Conservation (phyloP, 2,797 vertebrate genomes). For the Saguinus oedipus region DNA sequence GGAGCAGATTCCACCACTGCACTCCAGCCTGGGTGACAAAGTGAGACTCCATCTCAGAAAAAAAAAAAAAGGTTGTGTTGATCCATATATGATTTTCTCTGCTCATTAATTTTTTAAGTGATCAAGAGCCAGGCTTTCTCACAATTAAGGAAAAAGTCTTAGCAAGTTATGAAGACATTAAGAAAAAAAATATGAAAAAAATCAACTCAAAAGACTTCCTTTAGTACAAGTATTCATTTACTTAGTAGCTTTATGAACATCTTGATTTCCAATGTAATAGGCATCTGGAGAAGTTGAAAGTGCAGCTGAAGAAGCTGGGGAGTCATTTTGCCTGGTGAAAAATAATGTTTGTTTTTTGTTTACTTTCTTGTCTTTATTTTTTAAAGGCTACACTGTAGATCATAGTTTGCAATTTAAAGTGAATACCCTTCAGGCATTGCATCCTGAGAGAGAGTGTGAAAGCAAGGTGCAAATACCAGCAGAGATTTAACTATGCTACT, state of each 20-base stretch:
- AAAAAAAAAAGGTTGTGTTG: neutral
- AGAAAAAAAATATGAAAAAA: constrained; percentile 32
- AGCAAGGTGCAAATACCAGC: neutral
- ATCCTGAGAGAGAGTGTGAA: neutral
- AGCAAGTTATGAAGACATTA: neutral
- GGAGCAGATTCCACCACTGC: neutral
- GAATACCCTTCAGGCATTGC: neutral
- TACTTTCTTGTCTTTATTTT: neutral
- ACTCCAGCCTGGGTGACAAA: neutral
- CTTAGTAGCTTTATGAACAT: neutral
- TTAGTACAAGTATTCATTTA: neutral
- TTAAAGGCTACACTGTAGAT: neutral
- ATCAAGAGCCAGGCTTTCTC: neutral
- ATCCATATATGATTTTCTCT: neutral
- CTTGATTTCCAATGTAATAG: neutral
- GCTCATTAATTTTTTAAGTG: constrained; percentile 10
- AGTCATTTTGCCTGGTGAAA: neutral
- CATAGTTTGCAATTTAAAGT: neutral
- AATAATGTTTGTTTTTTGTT: neutral
- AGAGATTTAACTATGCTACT: neutral
- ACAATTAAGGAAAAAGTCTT: neutral
- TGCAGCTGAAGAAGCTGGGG: neutral
- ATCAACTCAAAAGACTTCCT: neutral
- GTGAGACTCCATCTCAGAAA: neutral
- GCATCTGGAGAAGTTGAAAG: neutral